These are phyloP conservation scores for Homalodisca vitripennis DNA, from an alignment of 1,140 invertebrate species.

Conservation along the genomic window DNA sequence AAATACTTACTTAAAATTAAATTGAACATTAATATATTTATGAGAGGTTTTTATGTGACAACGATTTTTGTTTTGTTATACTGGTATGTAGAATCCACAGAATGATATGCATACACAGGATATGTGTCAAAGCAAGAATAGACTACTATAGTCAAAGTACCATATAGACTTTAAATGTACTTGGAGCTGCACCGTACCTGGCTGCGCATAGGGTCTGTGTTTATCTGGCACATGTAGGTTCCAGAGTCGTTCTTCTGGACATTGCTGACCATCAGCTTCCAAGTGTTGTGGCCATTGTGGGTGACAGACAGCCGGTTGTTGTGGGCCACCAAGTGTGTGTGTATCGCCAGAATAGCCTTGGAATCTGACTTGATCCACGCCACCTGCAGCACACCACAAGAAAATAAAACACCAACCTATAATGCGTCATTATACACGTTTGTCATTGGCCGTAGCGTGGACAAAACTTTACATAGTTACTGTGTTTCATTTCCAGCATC, in stretches of 20 bases:
- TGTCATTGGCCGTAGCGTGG: not conserved
- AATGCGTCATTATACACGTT: slow-evolving; percentile 1
- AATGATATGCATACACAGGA: too few species aligned
- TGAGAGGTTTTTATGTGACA: too few species aligned
- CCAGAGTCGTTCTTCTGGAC: slow-evolving; percentile 87
- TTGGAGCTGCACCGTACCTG: slow-evolving; percentile 59
- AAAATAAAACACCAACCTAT: not conserved
- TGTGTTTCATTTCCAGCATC: too few species aligned
- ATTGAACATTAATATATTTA: too few species aligned
- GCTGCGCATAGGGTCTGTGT: slow-evolving; percentile 87
- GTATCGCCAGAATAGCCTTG: slow-evolving; percentile 84
- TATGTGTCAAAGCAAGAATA: too few species aligned
- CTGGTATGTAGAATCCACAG: too few species aligned
- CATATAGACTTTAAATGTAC: too few species aligned
- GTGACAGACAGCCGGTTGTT: slow-evolving; percentile 81
- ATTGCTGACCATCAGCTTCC: slow-evolving; percentile 84
- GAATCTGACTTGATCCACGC: slow-evolving; percentile 91
- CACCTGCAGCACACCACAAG: slow-evolving; percentile 59
- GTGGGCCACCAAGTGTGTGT: slow-evolving; percentile 85
- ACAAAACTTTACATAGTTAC: too few species aligned
- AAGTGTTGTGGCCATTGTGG: slow-evolving; percentile 88
- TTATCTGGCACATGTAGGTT: slow-evolving; percentile 90
- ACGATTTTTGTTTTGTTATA: too few species aligned
- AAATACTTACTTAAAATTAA: too few species aligned
- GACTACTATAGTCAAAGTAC: too few species aligned